Conservation (phyloP, 2,797 vertebrate species). For the Helarctos malayanus region DNA sequence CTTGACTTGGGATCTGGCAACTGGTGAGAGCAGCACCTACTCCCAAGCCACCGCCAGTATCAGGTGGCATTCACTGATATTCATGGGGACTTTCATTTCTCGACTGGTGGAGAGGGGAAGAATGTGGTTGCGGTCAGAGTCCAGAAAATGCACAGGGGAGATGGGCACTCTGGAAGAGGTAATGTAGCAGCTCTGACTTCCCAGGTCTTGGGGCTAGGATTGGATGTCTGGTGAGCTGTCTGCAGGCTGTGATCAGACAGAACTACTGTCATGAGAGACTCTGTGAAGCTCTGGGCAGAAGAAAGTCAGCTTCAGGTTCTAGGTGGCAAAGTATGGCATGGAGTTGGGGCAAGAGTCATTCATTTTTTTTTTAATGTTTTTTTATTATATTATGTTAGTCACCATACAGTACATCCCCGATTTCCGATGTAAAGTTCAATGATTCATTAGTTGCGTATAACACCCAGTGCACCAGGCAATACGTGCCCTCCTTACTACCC, state of each 20-base stretch:
- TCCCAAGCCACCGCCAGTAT: not conserved
- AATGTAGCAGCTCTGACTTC: not conserved
- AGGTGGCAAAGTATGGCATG: not conserved
- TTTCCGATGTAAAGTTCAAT: no score
- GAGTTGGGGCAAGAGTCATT: not conserved
- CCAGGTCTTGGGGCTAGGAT: not conserved
- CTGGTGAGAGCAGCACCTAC: not conserved
- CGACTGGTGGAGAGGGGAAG: not conserved
- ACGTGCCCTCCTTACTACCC: no score
- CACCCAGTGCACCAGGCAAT: no score
- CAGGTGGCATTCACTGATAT: not conserved
- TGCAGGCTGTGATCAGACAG: not conserved
- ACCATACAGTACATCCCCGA: no score
- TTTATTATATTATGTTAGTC: no score
- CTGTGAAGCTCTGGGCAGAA: not conserved
- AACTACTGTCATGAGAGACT: not conserved
- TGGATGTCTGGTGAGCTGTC: not conserved
- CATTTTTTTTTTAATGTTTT: no score
- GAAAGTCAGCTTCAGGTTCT: not conserved
- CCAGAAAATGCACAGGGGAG: not conserved
- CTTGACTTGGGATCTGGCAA: slow-evolving; percentile 39
- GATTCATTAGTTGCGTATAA: no score
- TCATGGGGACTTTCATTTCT: not conserved
- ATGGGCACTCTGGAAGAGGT: not conserved
- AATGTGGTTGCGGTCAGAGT: not conserved